Conservation (phyloP, 1,140 invertebrate species). For the Heliconius melpomene region DNA sequence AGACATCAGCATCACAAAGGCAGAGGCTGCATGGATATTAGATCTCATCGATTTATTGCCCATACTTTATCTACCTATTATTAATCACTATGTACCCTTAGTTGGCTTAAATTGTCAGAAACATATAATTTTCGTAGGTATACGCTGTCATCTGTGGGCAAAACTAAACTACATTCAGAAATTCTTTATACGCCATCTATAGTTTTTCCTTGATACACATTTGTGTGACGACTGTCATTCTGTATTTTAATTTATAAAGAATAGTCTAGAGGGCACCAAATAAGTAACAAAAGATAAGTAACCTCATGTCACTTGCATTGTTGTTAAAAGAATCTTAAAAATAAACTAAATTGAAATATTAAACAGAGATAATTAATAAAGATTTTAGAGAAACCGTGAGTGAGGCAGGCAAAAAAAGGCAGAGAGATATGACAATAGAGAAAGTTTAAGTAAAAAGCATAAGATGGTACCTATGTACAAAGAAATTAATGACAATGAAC, state of each 20-base stretch:
- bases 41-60: neutral
- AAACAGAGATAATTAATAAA: too few species aligned
- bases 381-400: too few species aligned
- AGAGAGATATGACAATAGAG: too few species aligned
- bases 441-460: too few species aligned
- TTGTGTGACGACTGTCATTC: neutral
- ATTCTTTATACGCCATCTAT: neutral
- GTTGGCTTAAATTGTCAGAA: neutral
- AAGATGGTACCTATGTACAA: too few species aligned
- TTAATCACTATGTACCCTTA: too few species aligned
- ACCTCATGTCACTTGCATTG: too few species aligned
- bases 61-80: neutral
- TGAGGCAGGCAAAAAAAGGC: too few species aligned
- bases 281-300: neutral
- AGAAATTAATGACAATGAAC: too few species aligned
- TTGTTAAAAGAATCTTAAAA: too few species aligned
- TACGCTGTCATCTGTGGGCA: neutral
- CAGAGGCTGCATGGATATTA: constrained; percentile 12
- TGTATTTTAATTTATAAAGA: neutral
- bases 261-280: neutral
- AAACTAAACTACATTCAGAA: neutral
- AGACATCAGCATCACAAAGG: constrained; percentile 24
- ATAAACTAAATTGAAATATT: too few species aligned
- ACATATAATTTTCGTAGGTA: neutral
- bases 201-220: neutral